These are phyloP conservation scores for Vanessa tameamea DNA, from an alignment of 1,140 invertebrate species.

Conservation along the genomic window DNA sequence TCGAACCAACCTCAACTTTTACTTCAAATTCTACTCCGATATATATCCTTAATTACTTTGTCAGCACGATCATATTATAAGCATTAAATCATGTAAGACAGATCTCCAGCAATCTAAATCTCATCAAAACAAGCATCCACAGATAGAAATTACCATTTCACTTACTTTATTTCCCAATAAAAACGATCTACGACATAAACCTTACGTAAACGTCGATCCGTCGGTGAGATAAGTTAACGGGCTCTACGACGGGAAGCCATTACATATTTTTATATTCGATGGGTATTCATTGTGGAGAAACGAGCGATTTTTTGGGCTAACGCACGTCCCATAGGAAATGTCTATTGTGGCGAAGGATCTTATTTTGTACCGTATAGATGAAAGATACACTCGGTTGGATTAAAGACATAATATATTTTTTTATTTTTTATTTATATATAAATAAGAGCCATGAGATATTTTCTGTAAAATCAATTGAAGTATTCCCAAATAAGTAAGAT, in stretches of 20 bases:
- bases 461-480: no score
- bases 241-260: slow-evolving; percentile 53
- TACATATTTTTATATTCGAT: slow-evolving; percentile 60
- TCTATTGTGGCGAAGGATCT: slow-evolving; percentile 30
- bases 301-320: slow-evolving; percentile 39
- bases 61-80: neutral
- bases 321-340: slow-evolving; percentile 40
- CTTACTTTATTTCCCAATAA: slow-evolving; percentile 56
- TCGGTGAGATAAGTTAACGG: slow-evolving; percentile 54
- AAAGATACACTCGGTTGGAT: slow-evolving; percentile 7
- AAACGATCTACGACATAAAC: slow-evolving; percentile 50
- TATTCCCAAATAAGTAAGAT: no score
- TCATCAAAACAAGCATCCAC: slow-evolving; percentile 22
- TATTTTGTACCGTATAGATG: slow-evolving; percentile 19
- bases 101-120: slow-evolving; percentile 11
- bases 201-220: slow-evolving; percentile 58
- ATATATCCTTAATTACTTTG: neutral
- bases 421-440: neutral
- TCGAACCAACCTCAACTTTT: no score
- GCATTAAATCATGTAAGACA: neutral
- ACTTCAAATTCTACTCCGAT: no score
- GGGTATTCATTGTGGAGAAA: slow-evolving; percentile 42
- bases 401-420: neutral
- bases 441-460: no score
- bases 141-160: slow-evolving; percentile 30